A percentile compares a stretch with the other conserved stretches of the same genome.
phyloP scores from a whole-genome alignment of 2,888 invertebrate species.

The Aphodius granarius region DNA sequence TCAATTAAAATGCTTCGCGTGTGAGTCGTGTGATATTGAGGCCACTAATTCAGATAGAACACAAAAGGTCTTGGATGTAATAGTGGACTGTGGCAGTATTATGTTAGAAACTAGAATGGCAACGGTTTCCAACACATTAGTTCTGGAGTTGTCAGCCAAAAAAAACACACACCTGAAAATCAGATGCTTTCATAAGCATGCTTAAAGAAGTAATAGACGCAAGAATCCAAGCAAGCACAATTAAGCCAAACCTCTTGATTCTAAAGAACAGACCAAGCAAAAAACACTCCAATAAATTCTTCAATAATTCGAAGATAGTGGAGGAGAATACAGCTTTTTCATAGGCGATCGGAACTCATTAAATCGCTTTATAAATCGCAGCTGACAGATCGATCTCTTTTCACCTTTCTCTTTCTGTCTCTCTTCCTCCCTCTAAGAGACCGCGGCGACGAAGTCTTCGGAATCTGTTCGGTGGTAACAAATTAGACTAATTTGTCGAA shows the following conservation, averaged over 20 bases:
- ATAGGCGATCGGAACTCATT: neutral
- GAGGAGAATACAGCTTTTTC: neutral
- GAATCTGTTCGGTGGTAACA: slow-evolving; percentile 5
- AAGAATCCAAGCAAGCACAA: neutral
- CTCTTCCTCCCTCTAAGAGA: neutral
- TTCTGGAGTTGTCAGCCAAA: no score
- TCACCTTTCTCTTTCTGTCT: neutral
- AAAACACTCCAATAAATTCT: neutral
- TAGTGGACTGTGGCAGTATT: no score
- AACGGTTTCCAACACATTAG: no score
- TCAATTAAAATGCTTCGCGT: slow-evolving; percentile 22
- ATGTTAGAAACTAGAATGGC: no score
- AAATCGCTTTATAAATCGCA: slow-evolving; percentile 12
- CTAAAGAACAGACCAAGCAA: neutral
- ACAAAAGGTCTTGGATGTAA: neutral
- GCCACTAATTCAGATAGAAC: neutral
- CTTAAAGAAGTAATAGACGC: no score
- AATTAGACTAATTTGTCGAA: slow-evolving; percentile 15
- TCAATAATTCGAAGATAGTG: neutral
- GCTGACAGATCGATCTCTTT: neutral
- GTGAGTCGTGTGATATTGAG: neutral
- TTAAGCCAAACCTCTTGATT: neutral
- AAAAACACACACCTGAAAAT: no score
- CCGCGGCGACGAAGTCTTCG: neutral
- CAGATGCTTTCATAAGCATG: no score